Evolutionary conservation across 2,888 invertebrate genomes (phyloP), one percentile per base, ranked within the genome.

Genomic region (Leptura quadrifasciata): DNA sequence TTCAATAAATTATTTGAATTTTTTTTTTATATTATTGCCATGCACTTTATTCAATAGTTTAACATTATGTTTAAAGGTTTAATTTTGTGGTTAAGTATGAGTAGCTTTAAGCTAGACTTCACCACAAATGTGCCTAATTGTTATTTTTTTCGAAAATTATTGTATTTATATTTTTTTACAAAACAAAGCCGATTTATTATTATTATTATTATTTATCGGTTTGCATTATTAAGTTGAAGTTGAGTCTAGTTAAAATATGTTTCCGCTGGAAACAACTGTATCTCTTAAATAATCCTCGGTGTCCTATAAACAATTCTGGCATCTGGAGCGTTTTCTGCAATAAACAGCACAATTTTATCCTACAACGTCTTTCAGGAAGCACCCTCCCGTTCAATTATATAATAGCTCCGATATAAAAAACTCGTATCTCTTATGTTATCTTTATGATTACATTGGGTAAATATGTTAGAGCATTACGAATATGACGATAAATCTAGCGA

Each of bases 361-460:
- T 39, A 15, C 39, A 31, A 31, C 8, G 12, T 2, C 39, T 39
- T 15, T 15, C 39, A 3, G 15, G 12, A 39, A 39, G 3, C 39
- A 12, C 39, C 15, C 15, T 39, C 39, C 15, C 15, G 15, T 39
- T 15, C 39, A 39, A 39, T 27, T 18, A n/a, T 20, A 20, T 60
- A 60, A 60, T 18, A 18, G 18, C 60, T 60, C 0, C 39, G 39
- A 6, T 39, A 15, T 39, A 15, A 39, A 15, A 39, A 39, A 39
- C 15, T 15, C 39, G 39, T 39, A 39, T 39, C 39, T 31, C 8
- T 39, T 39, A 39, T 15, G 12, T 39, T 47, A 47, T 47, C n/a
- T n/a, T 63, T 63, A 63, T 39, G 63, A 63, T 63, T 63, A 35
- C 18, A n/a, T 20, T 10, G 21, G 24, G 52, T 47, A 65, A 68